Evolutionary conservation across 2,888 invertebrate species (phyloP).

Genomic region (Hirtodrosophila trivittata): DNA sequence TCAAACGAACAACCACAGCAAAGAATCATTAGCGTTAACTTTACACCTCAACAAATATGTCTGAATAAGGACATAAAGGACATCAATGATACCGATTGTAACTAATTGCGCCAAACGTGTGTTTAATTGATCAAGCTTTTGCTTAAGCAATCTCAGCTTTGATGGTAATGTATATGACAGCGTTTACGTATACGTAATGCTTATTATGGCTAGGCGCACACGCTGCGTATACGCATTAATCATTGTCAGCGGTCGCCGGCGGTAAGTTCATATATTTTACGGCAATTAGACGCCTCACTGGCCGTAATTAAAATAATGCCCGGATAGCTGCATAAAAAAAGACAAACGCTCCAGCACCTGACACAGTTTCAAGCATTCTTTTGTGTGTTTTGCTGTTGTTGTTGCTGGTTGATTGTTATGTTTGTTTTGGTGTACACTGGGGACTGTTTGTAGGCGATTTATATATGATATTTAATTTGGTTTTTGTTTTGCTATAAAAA

Average conservation of each 20-base stretch:
- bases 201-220: constrained; percentile 1
- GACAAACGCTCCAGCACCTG: constrained; percentile 26
- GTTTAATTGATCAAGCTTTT: too few species aligned
- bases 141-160: not conserved
- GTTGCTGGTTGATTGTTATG: constrained; percentile 14
- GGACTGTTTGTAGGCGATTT: constrained; percentile 43
- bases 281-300: constrained; percentile 56
- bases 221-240: constrained; percentile 53
- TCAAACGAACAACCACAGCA: too few species aligned
- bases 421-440: constrained; percentile 46
- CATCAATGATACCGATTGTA: too few species aligned
- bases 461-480: constrained; percentile 35
- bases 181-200: constrained; percentile 5
- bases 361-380: constrained; percentile 25
- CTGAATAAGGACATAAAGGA: too few species aligned
- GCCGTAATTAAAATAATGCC: constrained; percentile 35
- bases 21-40: too few species aligned
- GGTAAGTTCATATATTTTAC: constrained; percentile 48
- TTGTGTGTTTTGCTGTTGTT: constrained; percentile 24
- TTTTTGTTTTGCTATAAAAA: constrained; percentile 39
- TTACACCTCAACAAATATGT: too few species aligned
- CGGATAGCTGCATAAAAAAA: constrained; percentile 15
- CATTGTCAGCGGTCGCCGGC: constrained; percentile 12
- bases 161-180: not conserved
- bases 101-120: too few species aligned